Evolutionary conservation across 2,888 invertebrate genomes (phyloP), one percentile per base, ranked within the genome.

Genomic region (Enoplolaimus lenunculus): DNA sequence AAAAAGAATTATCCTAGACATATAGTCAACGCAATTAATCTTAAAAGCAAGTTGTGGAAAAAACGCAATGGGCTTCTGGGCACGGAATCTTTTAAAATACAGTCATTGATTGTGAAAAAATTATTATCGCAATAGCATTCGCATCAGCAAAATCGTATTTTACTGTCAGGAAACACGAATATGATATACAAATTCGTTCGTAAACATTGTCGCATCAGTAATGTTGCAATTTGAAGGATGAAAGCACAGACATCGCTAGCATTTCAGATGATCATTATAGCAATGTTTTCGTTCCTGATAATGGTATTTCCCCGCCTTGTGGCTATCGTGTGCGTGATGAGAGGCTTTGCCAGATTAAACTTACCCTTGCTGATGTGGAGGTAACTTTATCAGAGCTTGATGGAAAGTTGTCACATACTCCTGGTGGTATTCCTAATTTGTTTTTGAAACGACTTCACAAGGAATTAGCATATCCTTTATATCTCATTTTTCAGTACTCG

Each of bases 31-130:
- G 29, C 62, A 13, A n/a, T 31, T 3, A 29, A 62, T 31, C 16
- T 62, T 13, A 62, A 62, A 62, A 26, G n/a, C 16, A 62, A 29
- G 62, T n/a, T 62, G n/a, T 62, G 62, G 28, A 62, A 62, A 62
- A 62, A n/a, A n/a, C 62, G 62, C n/a, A 13, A 31, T 62, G 28
- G 28, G 62, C 31, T 21, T 45, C 45, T 45, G 21, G 45, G 21
- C 21, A 13, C 21, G 21, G 45, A 45, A 45, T 45, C 45, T 45
- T 45, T 45, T 21, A 45, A 45, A 45, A 45, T 45, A 7, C 45
- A 45, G 45, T 45, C 45, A 45, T 21, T 45, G 45, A 45, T 45
- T 45, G 45, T 45, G 45, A 45, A 45, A 21, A 45, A 21, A 45
- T 45, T 45, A 21, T 13, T 45, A 45, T 13, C 45, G 7, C 45